Evolutionary conservation across 2,888 invertebrate species (phyloP), one percentile per base, ranked within the genome.

Genomic region (Tyria jacobaeae): DNA sequence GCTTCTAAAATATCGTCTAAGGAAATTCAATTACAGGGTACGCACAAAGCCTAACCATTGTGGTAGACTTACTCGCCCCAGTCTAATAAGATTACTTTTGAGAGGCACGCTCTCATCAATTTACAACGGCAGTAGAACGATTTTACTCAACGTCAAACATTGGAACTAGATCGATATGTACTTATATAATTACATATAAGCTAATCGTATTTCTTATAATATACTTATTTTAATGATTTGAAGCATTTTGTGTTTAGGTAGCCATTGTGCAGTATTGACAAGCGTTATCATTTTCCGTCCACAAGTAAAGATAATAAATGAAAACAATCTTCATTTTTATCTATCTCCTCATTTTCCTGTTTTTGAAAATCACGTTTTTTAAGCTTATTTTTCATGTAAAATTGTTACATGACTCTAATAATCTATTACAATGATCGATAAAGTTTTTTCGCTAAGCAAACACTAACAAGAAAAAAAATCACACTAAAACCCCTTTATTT

Each of bases 81-180:
- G 41, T 49, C 59, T 73, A 66, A 70, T 66, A 71, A 60, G 64
- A 71, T 73, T 73, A 68, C 57, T 56, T 62, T 60, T 63, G 64
- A 73, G 41, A 51, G 61, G 56, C 35, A 44, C n/a, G 41, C 21
- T 55, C 55, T 49, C 52, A 54, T 61, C 62, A 52, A 56, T 66
- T 61, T 54, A 62, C 59, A 62, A 58, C 25, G 3, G 34, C 17
- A 14, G 15, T 31, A 34, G 12, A 17, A 55, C 44, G 7, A 35
- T 21, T 55, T 44, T n/a, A 25, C 12, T 21, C 5, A 3, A 41
- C 10, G 3, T 17, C 17, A n/a, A 37, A 12, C 12, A 25, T 53
- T 25, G 17, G 3, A 44, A 44, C 17, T 17, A 34, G 10, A 34
- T 31, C n/a, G 6, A 10, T 17, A 21, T 12, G 12, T 21, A 31